Evolutionary conservation across 1,140 invertebrate species (phyloP), one percentile per base, ranked within the genome.

Genomic region (Chrysoperla carnea): DNA sequence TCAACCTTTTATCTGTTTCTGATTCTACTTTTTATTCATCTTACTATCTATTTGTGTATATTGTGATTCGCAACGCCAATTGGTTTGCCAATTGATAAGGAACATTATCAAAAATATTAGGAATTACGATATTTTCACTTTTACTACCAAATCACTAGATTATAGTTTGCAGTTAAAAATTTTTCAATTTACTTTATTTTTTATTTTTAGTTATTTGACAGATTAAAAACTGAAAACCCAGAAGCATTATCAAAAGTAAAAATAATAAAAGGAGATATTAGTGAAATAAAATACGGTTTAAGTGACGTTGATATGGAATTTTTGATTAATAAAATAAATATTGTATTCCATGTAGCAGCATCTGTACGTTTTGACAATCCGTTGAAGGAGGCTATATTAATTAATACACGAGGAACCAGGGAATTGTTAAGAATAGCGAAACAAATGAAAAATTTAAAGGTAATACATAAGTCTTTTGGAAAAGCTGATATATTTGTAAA

Each of bases 261-360:
- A 47, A 76, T 90, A 1, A 79, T 99, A 36, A 72, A 75, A 38
- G 93, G 94, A 8, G 93, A 99, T 59, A 84, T 99, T 43, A 85
- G 88, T 45, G 72, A 84, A 52, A 76, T 81, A 8, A 80, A 86
- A 44, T 61, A 99, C 1, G 76, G 75, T 3, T 54, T 78, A 3
- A 61, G 52, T 42, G 45, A 58, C 7, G 42, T 54, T 6, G 70
- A 77, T 52, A 42, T 54, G n/a, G 42, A 60, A n/a, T 48, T 58
- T 2, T 50, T 78, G 3, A 50, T 54, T 8, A 53, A 67, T 15
- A 57, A 63, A 42, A 63, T 77, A 17, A 57, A 63, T 13, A 58
- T 78, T 37, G 71, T 80, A 1, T 76, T 79, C 55, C 76, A 78
- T 53, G 70, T 68, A 6, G 75, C 76, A 5, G 76, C 75, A 6